Evolutionary conservation across 2,113 vertebrate species (phyloP), one percentile per base, ranked within the genome.

Genomic region (Dinomys branickii): DNA sequence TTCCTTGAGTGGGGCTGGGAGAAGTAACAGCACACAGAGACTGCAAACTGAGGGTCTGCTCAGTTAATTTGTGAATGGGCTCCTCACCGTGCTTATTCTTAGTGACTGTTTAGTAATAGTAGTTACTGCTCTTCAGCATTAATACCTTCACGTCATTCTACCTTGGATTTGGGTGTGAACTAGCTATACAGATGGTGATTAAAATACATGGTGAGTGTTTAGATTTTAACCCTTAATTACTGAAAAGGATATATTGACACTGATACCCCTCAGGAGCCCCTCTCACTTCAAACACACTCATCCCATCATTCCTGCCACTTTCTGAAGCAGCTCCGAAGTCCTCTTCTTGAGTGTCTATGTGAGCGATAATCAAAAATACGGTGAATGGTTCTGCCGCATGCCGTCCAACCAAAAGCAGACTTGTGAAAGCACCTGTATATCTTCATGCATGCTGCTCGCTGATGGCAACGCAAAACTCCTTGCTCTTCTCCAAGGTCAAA

Each of bases 21-120:
- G 22, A 67, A 17, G 3, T 26, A 28, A 4, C 1, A 28, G 59
- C 14, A 8, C 52, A 2, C 5, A 9, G 17, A n/a, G 8, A 0
- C 56, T n/a, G 22, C 7, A 22, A 13, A n/a, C 5, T 30, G 75
- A 30, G 35, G 33, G 4, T 11, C 35, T 6, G 1, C 47, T 11
- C 1, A 10, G 1, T 35, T 19, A 2, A 5, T 24, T 75, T 13
- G 11, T 0, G 30, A 44, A 30, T 16, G 47, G 7, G 12, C 30
- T 35, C 0, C 0, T 47, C 26, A 14, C 17, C 2, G 35, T 2
- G 14, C 82, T 3, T 7, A 73, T 75, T 16, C 20, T 9, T 9
- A 30, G 33, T 1, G 3, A 17, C 0, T 13, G 52, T 4, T 19
- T 19, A 0, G 9, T 3, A 5, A 19, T 0, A 38, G 10, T 2